A percentile compares a stretch with the other conserved stretches of the same genome.
Conservation (phyloP, 2,797 vertebrate genomes). For the Oreochromis mossambicus region DNA sequence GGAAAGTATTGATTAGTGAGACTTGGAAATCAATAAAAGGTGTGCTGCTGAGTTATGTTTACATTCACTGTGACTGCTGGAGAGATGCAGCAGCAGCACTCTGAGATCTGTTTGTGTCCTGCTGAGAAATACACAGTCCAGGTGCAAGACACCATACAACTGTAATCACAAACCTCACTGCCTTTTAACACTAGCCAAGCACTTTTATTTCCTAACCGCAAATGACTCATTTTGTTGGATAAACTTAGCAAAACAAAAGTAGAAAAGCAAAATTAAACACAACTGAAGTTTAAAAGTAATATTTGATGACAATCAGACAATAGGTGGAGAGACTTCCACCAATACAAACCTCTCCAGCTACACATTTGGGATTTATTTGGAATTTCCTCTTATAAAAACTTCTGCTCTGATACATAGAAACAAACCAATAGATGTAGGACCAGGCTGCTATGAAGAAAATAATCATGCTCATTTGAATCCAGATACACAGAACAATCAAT, state of each 20-base stretch:
- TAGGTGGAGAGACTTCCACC: neutral
- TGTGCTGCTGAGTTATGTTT: neutral
- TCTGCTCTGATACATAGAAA: neutral
- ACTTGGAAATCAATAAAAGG: neutral
- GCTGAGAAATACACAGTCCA: neutral
- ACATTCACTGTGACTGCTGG: neutral
- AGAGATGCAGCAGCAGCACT: neutral
- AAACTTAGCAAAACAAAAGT: fast-evolving
- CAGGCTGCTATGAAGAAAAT: neutral
- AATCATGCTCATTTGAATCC: fast-evolving
- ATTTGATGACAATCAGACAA: neutral
- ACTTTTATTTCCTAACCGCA: neutral
- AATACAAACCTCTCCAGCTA: fast-evolving
- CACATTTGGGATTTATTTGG: fast-evolving
- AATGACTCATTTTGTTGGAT: neutral
- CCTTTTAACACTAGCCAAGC: neutral
- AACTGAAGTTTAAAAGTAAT: neutral
- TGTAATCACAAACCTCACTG: neutral
- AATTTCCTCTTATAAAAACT: neutral
- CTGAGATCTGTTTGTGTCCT: neutral
- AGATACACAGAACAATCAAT: neutral
- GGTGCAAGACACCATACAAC: neutral
- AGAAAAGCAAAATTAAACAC: fast-evolving
- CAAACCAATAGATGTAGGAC: neutral
- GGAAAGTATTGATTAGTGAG: neutral